phyloP scores from a whole-genome alignment of 2,888 invertebrate genomes.

The Drosophila antonietae region DNA sequence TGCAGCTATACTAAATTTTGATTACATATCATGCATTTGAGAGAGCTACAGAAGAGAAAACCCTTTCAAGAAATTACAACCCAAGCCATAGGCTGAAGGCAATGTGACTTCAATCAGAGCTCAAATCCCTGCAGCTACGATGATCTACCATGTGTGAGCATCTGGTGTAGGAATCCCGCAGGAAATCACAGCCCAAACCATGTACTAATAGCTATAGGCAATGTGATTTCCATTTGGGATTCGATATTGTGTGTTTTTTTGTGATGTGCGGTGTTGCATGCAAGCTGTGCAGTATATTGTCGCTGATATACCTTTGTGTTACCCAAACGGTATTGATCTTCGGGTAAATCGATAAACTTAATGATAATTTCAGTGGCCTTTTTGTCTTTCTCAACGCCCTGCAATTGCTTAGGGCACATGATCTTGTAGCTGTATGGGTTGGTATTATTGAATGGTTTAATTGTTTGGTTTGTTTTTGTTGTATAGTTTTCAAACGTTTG shows the following conservation, averaged over 20 bases:
- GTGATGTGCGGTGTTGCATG: slow-evolving; percentile 19
- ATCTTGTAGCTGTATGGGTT: slow-evolving; percentile 97
- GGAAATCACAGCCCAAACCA: not conserved
- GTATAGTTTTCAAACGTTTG: slow-evolving; percentile 41
- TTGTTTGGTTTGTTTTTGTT: slow-evolving; percentile 55
- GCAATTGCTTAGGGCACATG: slow-evolving; percentile 96
- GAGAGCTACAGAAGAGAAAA: not conserved
- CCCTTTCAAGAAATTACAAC: not conserved
- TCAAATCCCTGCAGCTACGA: not conserved
- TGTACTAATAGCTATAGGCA: slow-evolving; percentile 9
- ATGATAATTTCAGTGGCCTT: slow-evolving; percentile 94
- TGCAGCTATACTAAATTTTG: not conserved
- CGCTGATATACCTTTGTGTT: slow-evolving; percentile 94
- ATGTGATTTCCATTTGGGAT: not conserved
- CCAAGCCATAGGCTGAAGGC: not conserved
- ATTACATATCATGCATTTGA: not conserved
- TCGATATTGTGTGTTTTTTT: not conserved
- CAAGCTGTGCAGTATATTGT: slow-evolving; percentile 74
- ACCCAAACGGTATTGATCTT: slow-evolving; percentile 97
- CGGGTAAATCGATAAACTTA: slow-evolving; percentile 92
- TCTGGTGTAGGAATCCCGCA: not conserved
- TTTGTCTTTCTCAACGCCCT: slow-evolving; percentile 85
- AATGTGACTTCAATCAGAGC: not conserved
- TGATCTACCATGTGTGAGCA: not conserved
- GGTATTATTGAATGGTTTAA: slow-evolving; percentile 48